Percentiles rank a stretch among this genome's conserved stretches.
phyloP scores from a whole-genome alignment of 2,888 invertebrate genomes.

The Agriopis leucophaearia region DNA sequence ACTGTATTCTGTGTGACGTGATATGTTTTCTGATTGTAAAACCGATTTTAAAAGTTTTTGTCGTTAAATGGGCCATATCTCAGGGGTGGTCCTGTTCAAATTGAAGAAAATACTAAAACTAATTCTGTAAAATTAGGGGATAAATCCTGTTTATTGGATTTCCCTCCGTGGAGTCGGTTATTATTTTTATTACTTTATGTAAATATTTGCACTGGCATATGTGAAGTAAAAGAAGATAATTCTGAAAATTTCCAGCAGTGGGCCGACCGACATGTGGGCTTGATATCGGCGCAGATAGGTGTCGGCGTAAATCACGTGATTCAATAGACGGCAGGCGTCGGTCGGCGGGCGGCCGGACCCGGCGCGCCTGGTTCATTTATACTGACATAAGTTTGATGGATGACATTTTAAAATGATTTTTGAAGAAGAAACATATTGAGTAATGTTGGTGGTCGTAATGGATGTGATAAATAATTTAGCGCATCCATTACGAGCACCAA shows the following conservation, averaged over 20 bases:
- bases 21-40: too few species aligned
- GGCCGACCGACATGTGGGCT: not conserved
- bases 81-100: too few species aligned
- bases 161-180: too few species aligned
- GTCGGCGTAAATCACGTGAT: constrained; percentile 27
- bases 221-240: not conserved
- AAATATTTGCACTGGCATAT: not conserved
- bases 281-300: constrained; percentile 12
- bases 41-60: too few species aligned
- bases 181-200: too few species aligned
- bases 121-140: too few species aligned
- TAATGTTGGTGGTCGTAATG: not conserved
- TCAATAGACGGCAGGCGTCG: constrained; percentile 10
- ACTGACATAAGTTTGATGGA: not conserved
- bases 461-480: not conserved
- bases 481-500: too few species aligned
- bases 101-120: too few species aligned
- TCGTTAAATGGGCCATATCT: too few species aligned
- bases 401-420: not conserved
- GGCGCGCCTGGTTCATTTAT: not conserved
- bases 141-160: too few species aligned
- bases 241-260: not conserved
- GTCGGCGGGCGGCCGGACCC: not conserved
- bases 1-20: too few species aligned
- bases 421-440: not conserved